phyloP scores from a whole-genome alignment of 1,140 invertebrate genomes.

The Zelostemma sp. region DNA sequence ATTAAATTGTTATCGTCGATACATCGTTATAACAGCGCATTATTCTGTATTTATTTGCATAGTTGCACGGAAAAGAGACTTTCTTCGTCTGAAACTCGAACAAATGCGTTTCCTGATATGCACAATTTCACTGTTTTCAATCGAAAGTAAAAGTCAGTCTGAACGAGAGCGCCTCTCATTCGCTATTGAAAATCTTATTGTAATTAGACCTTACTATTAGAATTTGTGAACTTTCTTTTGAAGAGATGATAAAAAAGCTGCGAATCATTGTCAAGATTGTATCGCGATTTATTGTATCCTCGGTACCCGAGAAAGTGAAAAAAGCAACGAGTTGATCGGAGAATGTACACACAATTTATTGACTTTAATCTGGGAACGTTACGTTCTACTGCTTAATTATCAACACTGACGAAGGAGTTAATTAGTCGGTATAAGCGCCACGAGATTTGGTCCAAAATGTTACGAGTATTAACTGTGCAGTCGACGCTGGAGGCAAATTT shows the following conservation, averaged over 20 bases:
- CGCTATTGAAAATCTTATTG: neutral
- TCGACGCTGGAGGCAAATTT: neutral
- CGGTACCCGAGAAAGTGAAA: too few relatives aligned
- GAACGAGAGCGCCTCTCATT: too few relatives aligned
- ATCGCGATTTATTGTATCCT: too few relatives aligned
- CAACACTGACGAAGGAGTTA: neutral
- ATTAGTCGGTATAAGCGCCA: neutral
- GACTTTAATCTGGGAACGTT: too few relatives aligned
- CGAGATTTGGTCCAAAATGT: neutral
- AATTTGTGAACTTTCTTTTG: neutral
- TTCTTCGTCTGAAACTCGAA: too few relatives aligned
- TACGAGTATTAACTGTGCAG: neutral
- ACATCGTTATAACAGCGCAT: neutral
- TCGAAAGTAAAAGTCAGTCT: too few relatives aligned
- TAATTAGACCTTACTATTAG: constrained; percentile 2
- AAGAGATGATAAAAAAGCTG: neutral
- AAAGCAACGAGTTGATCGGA: too few relatives aligned
- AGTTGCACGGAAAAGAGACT: too few relatives aligned
- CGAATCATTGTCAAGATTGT: too few relatives aligned
- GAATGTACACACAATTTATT: too few relatives aligned
- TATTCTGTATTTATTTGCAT: neutral
- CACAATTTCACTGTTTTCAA: too few relatives aligned
- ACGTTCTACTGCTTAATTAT: neutral
- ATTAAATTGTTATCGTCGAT: constrained; percentile 1
- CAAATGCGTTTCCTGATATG: too few relatives aligned